Evolutionary conservation across 1,140 invertebrate genomes (phyloP), one percentile per base, ranked within the genome.

Genomic region (Atta colombica): DNA sequence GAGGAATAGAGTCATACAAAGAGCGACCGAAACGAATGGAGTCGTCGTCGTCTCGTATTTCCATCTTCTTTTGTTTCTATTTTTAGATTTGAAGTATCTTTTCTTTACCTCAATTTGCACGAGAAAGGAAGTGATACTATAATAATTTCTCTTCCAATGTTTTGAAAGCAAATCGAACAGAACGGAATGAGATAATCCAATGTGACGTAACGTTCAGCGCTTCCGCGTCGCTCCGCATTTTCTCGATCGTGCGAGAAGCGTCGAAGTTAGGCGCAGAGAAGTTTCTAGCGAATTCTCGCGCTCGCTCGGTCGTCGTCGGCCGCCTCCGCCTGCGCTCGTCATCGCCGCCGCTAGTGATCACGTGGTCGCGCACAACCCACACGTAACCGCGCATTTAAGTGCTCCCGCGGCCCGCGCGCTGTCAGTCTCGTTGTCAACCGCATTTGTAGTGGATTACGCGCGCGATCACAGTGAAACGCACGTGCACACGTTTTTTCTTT

Each of bases 301-400:
- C 0, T 0, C 7, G 35, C 1, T 91, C 89, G 90, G 49, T 85
- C 31, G 31, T 4, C 31, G 31, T 31, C 31, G 90, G 35, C 4
- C n/a, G 39, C n/a, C 39, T 72, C 49, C 86, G 89, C 14, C 14
- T 8, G 28, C 4, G 21, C 10, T 80, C 84, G 80, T 82, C 58
- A 81, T 71, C 3, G 80, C 86, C 45, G 86, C 80, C 8, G 35
- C 35, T 16, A 53, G 69, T 28, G 71, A 66, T 91, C 91, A 91
- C 91, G 90, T 92, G 92, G 87, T 68, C 55, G 45, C 55, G 25
- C 39, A 39, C 89, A 18, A 49, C 58, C 86, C 82, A 87, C 92
- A 87, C 90, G 61, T 49, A 84, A 78, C 86, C 77, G 88, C 65
- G 90, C 88, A 93, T 92, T 92, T 91, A 93, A 94, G 90, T 77